Evolutionary conservation across 2,888 invertebrate genomes (phyloP).

Genomic region (Pristionchus japonicus): DNA sequence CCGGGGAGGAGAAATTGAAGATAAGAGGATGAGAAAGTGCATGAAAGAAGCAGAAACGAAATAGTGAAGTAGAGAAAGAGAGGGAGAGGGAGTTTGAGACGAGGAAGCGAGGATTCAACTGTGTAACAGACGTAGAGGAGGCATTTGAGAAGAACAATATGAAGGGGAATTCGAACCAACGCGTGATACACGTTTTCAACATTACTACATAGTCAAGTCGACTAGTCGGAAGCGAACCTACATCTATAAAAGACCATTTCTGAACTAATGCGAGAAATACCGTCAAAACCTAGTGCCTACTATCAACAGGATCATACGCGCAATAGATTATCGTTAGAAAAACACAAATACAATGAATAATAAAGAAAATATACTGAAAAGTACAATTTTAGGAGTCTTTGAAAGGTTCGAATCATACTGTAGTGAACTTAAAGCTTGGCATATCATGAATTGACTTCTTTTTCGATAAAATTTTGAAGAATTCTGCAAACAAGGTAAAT

Average conservation of each 20-base stretch:
- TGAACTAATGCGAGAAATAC: neutral
- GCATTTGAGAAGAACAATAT: slow-evolving; percentile 29
- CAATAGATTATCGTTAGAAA: neutral
- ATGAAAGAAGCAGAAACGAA: slow-evolving; percentile 35
- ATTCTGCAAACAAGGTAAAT: too few species aligned
- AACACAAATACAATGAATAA: neutral
- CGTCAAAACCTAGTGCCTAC: too few species aligned
- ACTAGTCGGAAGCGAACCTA: too few species aligned
- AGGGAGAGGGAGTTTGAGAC: slow-evolving; percentile 31
- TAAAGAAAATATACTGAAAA: neutral
- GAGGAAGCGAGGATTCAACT: slow-evolving; percentile 22
- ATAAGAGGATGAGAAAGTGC: slow-evolving; percentile 32
- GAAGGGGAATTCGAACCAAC: neutral
- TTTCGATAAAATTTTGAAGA: neutral
- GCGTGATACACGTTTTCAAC: neutral
- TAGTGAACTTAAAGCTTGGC: neutral
- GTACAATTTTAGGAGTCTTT: neutral
- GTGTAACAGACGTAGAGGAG: slow-evolving; percentile 36
- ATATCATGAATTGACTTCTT: neutral
- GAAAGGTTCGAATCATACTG: neutral
- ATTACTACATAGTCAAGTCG: neutral
- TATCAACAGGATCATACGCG: too few species aligned
- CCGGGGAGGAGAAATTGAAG: neutral
- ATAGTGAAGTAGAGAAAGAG: slow-evolving; percentile 17
- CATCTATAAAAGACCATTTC: neutral